A percentile compares a stretch with the other conserved stretches of the same genome.
phyloP scores from a whole-genome alignment of 2,797 vertebrate genomes.

The Diplodus puntazzo region DNA sequence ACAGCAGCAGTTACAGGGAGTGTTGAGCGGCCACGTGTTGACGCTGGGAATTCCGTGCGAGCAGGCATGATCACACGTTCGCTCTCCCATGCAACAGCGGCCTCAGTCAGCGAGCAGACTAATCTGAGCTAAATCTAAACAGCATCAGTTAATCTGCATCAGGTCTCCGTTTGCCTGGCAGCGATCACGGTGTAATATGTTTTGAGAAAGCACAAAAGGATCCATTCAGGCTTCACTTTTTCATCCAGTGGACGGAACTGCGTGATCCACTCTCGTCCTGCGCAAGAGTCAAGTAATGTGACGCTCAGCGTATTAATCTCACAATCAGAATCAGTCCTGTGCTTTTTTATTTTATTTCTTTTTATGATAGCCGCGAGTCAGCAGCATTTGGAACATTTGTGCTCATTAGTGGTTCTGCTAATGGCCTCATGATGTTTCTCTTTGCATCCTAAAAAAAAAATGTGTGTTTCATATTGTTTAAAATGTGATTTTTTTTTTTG shows the following conservation, averaged over 20 bases:
- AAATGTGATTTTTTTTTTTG: not conserved
- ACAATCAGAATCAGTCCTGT: not conserved
- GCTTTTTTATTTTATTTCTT: too few relatives aligned
- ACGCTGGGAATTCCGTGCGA: conserved; percentile 5
- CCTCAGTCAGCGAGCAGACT: conserved; percentile 4
- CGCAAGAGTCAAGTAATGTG: not conserved
- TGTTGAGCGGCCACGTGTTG: conserved; percentile 8
- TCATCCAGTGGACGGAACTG: not conserved
- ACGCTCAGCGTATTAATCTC: not conserved
- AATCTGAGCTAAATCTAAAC: conserved; percentile 48
- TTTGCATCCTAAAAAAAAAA: not conserved
- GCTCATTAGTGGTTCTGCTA: not conserved
- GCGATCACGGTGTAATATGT: not conserved
- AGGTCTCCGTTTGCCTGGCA: not conserved
- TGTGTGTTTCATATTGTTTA: not conserved
- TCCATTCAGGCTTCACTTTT: not conserved
- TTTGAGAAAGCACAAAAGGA: conserved; percentile 2
- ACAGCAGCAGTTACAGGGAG: conserved; percentile 31
- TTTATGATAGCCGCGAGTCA: not conserved
- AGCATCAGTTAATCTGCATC: conserved; percentile 6
- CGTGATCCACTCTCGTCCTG: not conserved
- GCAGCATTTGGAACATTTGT: not conserved
- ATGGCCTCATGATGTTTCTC: not conserved
- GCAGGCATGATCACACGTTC: conserved; percentile 29
- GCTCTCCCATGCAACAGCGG: conserved; percentile 12